Base-by-base conservation (phyloP, 2,888 invertebrate genomes). In the Epinotia ramella region DNA sequence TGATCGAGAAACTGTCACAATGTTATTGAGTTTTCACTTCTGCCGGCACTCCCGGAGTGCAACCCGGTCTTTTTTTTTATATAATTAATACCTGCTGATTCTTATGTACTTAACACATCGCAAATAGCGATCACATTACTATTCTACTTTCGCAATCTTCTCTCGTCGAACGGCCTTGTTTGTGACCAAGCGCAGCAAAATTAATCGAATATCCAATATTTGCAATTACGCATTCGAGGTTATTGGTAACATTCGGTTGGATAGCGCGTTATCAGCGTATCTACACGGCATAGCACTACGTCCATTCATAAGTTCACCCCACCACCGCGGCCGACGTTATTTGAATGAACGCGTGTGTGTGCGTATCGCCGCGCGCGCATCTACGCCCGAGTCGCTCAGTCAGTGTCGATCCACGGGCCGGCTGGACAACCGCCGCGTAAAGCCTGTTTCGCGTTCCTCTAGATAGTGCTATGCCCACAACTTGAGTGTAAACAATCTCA, bases 271-370 rank as follows among this genome's bases (percentile, higher is more conserved):
- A 93, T 93, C 92, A 93, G 87, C 87, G 85, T 92, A 92, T 92
- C 92, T 91, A 85, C 87, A 88, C 89, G 86, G 85, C 84, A 84
- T 80, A 80, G 80, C 92, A 93, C 93, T 94, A 94, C 93, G 93
- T 93, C 91, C 94, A 95, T 95, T 95, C 94, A 95, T 94, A 87
- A 93, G 87, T 86, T 81, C 88, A 80, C 91, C 93, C 93, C 91
- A 78, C 90, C 89, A 85, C 83, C 74, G 79, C 77, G 75, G 80
- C 76, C 80, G 77, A 79, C 77, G 72, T 46, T 86, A 85, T 88
- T 87, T 92, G 92, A 93, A 92, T 92, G 93, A 87, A 88, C 77
- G 84, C 82, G 82, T 49, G 62, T 84, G 93, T 90, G 89, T 91
- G 92, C 81, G 91, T 88, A 18, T 87, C 80, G 89, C 80, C 90